phyloP scores from a whole-genome alignment of 2,797 vertebrate species.

The Acomys russatus region DNA sequence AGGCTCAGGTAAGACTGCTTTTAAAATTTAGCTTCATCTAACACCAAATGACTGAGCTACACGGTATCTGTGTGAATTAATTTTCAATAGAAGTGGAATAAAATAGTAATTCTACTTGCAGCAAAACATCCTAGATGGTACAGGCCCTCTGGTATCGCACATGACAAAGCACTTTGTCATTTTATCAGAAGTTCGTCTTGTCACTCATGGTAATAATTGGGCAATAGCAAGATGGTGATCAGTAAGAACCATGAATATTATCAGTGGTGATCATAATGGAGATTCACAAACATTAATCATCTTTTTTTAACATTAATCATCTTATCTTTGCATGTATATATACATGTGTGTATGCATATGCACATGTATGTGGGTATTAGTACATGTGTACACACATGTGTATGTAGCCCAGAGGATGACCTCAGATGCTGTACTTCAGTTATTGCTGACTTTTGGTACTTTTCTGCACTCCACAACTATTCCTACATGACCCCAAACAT shows the following conservation, averaged over 20 bases:
- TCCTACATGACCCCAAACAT: neutral
- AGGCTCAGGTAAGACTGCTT: neutral
- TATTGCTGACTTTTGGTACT: neutral
- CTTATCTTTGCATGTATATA: neutral
- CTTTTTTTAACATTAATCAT: neutral
- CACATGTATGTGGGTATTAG: neutral
- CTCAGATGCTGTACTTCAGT: neutral
- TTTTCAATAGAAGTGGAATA: neutral
- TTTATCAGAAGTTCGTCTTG: conserved; percentile 25
- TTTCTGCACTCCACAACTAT: neutral
- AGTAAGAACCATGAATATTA: neutral
- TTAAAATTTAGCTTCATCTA: neutral
- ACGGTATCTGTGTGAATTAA: conserved; percentile 41
- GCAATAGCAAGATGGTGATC: neutral
- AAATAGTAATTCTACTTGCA: conserved; percentile 15
- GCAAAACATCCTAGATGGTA: neutral
- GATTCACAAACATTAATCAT: neutral
- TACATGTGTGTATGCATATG: neutral
- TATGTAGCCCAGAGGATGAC: neutral
- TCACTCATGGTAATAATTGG: neutral
- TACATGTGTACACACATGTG: neutral
- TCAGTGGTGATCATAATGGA: neutral
- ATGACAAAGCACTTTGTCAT: neutral
- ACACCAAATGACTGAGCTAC: neutral
- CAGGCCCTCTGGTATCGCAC: neutral